Percentiles rank a stretch among this genome's conserved stretches.
These are phyloP conservation scores for Proisotoma minuta DNA, from an alignment of 2,888 invertebrate species.

Conservation along the genomic window DNA sequence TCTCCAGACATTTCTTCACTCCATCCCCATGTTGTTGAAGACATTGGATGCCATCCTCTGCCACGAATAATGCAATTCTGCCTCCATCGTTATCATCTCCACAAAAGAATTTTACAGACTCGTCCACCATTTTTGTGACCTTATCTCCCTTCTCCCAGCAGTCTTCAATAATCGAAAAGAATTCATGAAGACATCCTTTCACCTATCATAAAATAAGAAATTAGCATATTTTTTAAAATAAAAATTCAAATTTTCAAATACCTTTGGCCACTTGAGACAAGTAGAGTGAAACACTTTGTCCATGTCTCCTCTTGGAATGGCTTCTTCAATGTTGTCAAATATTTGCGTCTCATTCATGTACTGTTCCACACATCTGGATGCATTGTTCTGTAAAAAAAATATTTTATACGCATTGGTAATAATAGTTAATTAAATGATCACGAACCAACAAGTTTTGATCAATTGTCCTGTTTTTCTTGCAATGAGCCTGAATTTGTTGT, in stretches of 20 bases:
- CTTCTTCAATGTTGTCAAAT: constrained; percentile 35
- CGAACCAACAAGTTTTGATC: constrained; percentile 24
- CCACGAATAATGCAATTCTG: constrained; percentile 40
- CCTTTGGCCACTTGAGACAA: constrained; percentile 43
- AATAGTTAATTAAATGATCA: not conserved
- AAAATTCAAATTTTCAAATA: not conserved
- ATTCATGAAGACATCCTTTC: constrained; percentile 33
- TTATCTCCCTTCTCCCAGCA: constrained; percentile 44
- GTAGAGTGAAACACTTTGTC: constrained; percentile 43
- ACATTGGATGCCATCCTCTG: constrained; percentile 44
- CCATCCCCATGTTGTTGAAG: constrained; percentile 38
- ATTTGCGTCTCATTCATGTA: constrained; percentile 40
- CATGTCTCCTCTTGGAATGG: constrained; percentile 43
- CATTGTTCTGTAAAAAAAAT: constrained; percentile 22
- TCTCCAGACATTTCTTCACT: constrained; percentile 39
- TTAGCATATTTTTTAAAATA: not conserved
- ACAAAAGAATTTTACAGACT: constrained; percentile 43
- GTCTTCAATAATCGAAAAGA: constrained; percentile 37
- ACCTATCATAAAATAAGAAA: constrained; percentile 14
- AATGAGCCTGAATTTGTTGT: constrained; percentile 34
- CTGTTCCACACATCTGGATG: constrained; percentile 31
- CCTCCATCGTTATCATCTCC: constrained; percentile 44
- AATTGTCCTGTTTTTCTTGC: constrained; percentile 22
- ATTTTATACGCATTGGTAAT: not conserved
- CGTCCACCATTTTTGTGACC: constrained; percentile 37